Evolutionary conservation across 2,113 vertebrate species (phyloP).

Genomic region (Rhinolophus ferrumequinum): DNA sequence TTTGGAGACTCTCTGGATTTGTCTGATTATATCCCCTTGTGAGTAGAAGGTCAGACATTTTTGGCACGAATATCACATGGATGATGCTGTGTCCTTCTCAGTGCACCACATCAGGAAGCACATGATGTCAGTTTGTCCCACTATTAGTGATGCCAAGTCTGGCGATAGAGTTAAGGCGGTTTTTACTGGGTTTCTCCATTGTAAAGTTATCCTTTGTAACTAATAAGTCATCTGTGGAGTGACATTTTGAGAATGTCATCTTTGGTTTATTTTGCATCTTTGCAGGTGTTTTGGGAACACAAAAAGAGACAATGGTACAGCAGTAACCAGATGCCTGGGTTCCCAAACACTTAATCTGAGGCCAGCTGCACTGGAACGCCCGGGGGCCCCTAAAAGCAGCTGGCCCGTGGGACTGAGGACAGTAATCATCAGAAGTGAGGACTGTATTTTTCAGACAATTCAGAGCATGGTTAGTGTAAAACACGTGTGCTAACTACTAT

Average conservation of each 20-base stretch:
- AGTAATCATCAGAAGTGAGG: neutral
- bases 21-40: neutral
- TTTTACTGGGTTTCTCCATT: neutral
- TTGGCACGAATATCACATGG: neutral
- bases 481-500: neutral
- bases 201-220: neutral
- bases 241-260: neutral
- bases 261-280: neutral
- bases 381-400: no score
- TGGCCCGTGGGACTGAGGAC: neutral
- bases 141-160: neutral
- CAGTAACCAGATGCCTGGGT: neutral
- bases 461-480: neutral
- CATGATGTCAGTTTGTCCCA: neutral
- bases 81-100: neutral
- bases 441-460: neutral
- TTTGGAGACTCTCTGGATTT: neutral
- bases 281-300: slow-evolving; percentile 12
- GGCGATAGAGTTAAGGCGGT: neutral
- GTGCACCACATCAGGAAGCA: neutral
- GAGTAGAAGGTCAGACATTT: neutral
- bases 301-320: neutral
- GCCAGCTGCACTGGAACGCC: neutral
- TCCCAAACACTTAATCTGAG: neutral
- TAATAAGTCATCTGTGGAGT: neutral